A percentile compares a stretch with the other conserved stretches of the same genome.
Conservation (phyloP, 2,113 vertebrate genomes). For the Chinchilla lanigera region DNA sequence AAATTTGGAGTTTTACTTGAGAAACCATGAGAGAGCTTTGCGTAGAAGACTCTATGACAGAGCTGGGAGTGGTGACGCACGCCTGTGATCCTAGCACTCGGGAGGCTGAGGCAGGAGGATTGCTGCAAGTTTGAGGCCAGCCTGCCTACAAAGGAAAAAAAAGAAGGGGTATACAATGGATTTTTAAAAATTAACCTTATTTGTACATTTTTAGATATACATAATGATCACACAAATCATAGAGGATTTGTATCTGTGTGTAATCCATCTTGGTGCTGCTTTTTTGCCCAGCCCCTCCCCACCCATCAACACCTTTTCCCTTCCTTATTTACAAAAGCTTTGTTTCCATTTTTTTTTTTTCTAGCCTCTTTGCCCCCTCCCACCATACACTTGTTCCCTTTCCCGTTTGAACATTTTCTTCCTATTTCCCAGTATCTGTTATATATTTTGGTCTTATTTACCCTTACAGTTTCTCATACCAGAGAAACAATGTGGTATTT, state of each 20-base stretch:
- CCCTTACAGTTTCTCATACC: background rate
- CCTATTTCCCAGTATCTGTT: background rate
- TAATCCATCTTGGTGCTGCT: background rate
- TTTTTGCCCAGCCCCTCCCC: background rate
- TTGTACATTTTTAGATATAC: background rate
- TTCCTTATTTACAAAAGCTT: background rate
- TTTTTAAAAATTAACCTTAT: background rate
- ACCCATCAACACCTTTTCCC: background rate
- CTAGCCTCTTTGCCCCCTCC: background rate
- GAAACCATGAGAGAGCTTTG: background rate
- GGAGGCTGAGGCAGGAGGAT: background rate
- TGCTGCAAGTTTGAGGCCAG: background rate
- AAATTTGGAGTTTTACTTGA: slow-evolving; percentile 11
- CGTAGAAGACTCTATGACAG: background rate
- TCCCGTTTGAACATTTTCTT: background rate
- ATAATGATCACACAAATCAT: background rate
- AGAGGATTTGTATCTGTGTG: background rate
- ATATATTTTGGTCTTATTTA: background rate
- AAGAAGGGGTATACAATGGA: background rate
- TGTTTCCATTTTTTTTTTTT: background rate
- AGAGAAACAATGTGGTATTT: background rate
- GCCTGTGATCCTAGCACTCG: background rate
- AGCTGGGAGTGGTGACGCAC: background rate
- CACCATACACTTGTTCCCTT: background rate
- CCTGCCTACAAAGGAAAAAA: background rate